Evolutionary conservation across 2,888 invertebrate species (phyloP).

Genomic region (Formica aserva): DNA sequence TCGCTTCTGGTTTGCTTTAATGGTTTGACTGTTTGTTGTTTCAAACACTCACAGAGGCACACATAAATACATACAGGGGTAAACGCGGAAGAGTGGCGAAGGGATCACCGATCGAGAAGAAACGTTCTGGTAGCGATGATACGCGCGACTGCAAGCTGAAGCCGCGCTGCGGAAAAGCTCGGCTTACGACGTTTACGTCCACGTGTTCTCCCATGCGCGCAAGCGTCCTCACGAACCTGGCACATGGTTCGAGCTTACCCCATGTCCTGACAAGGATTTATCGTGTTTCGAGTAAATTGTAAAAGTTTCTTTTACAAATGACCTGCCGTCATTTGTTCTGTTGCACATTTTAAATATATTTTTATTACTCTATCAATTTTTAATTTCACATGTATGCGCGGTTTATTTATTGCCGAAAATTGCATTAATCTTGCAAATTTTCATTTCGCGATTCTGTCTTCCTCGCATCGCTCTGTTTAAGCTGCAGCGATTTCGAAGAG

Average conservation of each 20-base stretch:
- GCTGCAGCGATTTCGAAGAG: constrained; percentile 5
- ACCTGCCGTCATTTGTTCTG: not conserved
- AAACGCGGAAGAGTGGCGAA: not conserved
- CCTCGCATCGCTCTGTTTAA: not conserved
- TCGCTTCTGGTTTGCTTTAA: not conserved
- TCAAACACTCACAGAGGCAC: not conserved
- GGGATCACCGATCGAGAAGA: constrained; percentile 3
- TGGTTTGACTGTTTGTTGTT: not conserved
- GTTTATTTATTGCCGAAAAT: not conserved
- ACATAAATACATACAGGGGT: not conserved
- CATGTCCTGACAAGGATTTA: not conserved
- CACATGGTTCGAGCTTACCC: constrained; percentile 1
- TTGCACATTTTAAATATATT: not conserved
- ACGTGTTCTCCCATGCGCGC: constrained; percentile 79
- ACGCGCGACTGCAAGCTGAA: constrained; percentile 78
- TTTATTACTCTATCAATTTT: not conserved
- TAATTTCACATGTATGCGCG: not conserved
- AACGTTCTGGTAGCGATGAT: constrained; percentile 66
- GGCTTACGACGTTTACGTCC: constrained; percentile 66
- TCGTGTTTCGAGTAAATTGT: not conserved
- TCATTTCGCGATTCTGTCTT: not conserved
- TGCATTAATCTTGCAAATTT: not conserved
- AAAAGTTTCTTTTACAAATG: not conserved
- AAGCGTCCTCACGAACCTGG: constrained; percentile 72
- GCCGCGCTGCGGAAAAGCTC: constrained; percentile 69